These are phyloP conservation scores for Oeneis ivallda DNA, from an alignment of 2,888 invertebrate species.

Conservation along the genomic window DNA sequence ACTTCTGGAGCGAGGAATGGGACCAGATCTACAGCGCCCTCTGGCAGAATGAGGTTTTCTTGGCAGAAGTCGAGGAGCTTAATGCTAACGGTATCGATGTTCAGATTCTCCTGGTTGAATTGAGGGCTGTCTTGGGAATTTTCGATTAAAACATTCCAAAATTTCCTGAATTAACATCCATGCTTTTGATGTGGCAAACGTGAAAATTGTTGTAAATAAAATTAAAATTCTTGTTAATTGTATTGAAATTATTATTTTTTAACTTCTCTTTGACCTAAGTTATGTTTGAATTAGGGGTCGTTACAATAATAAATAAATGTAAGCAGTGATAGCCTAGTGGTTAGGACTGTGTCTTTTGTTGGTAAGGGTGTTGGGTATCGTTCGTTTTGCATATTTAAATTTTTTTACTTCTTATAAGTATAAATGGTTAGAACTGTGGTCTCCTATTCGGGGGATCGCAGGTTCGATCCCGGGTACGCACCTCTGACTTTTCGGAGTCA, in stretches of 20 bases:
- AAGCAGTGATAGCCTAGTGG: too few species aligned
- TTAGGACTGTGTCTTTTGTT: too few species aligned
- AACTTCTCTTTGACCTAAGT: too few species aligned
- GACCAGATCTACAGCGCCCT: constrained; percentile 51
- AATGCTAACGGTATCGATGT: constrained; percentile 55
- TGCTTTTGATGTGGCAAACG: neutral
- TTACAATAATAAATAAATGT: too few species aligned
- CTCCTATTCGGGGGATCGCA: too few species aligned
- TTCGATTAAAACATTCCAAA: constrained; percentile 12
- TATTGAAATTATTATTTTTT: neutral
- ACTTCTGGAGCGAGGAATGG: constrained; percentile 63
- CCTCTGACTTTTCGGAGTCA: too few species aligned
- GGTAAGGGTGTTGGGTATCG: too few species aligned
- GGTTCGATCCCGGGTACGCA: too few species aligned
- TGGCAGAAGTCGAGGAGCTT: constrained; percentile 53
- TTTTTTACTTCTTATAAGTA: too few species aligned
- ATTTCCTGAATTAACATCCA: neutral
- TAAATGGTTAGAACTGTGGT: too few species aligned
- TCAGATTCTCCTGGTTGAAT: constrained; percentile 36
- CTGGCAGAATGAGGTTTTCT: constrained; percentile 57
- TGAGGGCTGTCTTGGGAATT: constrained; percentile 37
- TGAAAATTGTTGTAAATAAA: neutral
- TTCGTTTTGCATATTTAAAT: too few species aligned
- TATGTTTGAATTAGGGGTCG: too few species aligned
- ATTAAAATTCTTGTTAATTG: neutral